phyloP scores from a whole-genome alignment of 2,113 vertebrate species.

The Puntigrus tetrazona region DNA sequence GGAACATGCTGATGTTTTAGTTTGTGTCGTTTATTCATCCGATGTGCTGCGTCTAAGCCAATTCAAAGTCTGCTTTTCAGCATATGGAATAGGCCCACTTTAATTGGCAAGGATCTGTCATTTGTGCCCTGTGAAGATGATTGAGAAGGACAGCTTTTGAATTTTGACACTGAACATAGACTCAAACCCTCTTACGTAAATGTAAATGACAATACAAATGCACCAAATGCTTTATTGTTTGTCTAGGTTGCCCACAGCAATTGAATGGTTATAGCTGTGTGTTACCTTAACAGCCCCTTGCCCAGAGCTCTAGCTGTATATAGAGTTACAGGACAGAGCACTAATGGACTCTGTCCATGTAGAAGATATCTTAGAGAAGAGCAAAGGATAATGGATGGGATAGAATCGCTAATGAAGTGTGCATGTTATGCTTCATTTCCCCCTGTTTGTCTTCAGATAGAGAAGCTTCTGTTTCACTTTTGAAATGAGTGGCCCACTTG shows the following conservation, averaged over 20 bases:
- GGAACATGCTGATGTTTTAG: not conserved
- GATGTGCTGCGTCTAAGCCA: not conserved
- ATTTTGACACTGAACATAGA: not conserved
- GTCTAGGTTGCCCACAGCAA: constrained; percentile 9
- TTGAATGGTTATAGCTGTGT: constrained; percentile 49
- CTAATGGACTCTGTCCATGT: constrained; percentile 51
- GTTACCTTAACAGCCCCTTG: constrained; percentile 49
- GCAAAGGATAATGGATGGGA: constrained; percentile 50
- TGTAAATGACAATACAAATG: not conserved
- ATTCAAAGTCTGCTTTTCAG: not conserved
- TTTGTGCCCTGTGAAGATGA: not conserved
- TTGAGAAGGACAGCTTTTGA: not conserved
- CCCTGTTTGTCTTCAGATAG: constrained; percentile 9
- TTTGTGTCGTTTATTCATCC: not conserved
- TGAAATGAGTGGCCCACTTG: not conserved
- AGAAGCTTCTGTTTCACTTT: constrained; percentile 18
- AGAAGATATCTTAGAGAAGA: constrained; percentile 39
- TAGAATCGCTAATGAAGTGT: constrained; percentile 49
- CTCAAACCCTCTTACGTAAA: not conserved
- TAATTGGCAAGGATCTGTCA: not conserved
- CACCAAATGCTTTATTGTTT: not conserved
- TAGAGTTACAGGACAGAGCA: constrained; percentile 45
- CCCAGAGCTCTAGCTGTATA: constrained; percentile 33
- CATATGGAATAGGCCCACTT: not conserved
- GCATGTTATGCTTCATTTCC: constrained; percentile 34